Conservation (phyloP, 2,888 invertebrate genomes). For the Liodrosophila aerea region DNA sequence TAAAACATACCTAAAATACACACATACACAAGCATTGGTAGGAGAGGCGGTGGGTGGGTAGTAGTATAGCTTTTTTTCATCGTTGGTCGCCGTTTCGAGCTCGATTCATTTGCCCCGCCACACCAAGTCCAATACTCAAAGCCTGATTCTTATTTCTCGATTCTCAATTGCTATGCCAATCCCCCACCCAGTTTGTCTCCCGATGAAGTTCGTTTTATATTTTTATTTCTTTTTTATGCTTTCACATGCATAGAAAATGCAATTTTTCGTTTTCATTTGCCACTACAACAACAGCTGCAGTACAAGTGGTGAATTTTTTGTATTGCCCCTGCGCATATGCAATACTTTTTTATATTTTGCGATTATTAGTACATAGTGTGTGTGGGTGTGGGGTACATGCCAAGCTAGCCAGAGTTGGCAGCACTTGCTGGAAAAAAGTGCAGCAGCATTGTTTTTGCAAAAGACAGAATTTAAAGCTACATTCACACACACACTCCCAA, state of each 20-base stretch:
- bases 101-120: slow-evolving; percentile 60
- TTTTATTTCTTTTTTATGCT: slow-evolving; percentile 18
- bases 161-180: neutral
- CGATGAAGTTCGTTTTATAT: slow-evolving; percentile 54
- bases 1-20: slow-evolving; percentile 49
- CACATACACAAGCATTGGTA: slow-evolving; percentile 11
- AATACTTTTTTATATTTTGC: slow-evolving; percentile 42
- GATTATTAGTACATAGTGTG: slow-evolving; percentile 6
- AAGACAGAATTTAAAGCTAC: slow-evolving; percentile 1
- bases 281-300: slow-evolving; percentile 32
- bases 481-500: slow-evolving; percentile 4
- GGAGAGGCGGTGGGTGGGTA: slow-evolving; percentile 5
- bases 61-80: slow-evolving; percentile 41
- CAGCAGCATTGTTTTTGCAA: slow-evolving; percentile 6
- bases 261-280: slow-evolving; percentile 75
- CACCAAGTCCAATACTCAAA: slow-evolving; percentile 4
- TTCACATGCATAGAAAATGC: slow-evolving; percentile 49
- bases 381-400: slow-evolving; percentile 9
- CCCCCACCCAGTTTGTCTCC: slow-evolving; percentile 25
- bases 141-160: too few relatives aligned
- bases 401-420: slow-evolving; percentile 17
- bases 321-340: slow-evolving; percentile 61
- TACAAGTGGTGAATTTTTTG: slow-evolving; percentile 43
- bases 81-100: slow-evolving; percentile 49
- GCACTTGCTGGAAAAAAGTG: neutral